Base-by-base conservation (phyloP, 1,140 invertebrate species). In the Drosophila subpulchrella region DNA sequence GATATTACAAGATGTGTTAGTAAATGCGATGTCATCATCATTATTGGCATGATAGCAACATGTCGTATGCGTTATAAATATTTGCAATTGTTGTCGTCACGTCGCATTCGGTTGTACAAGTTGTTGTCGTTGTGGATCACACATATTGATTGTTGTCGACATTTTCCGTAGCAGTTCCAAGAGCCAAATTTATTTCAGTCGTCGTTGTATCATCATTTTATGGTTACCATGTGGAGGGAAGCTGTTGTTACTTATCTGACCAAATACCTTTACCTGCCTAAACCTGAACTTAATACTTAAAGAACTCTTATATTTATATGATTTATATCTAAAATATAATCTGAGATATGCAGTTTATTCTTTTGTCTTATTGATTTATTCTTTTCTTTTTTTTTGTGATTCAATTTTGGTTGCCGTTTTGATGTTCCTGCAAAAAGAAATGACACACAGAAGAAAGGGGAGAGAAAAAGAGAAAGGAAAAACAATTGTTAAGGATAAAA, bases 21-120 rank as follows among this genome's bases (percentile, higher is more conserved):
- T 78, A 91, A 80, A 91, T 91, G 91, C 91, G 88, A 91, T 90
- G 91, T 92, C 91, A 92, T 92, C 91, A 92, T 92, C 91, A 91
- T 88, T 80, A 83, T 90, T 88, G 75, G 75, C 88, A 86, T 89
- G 55, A 68, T 63, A 74, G 46, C 66, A 56, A 56, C 78, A 73
- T 74, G 71, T 68, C 63, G 62, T 59, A 67, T 72, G 62, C 51
- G 46, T 66, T 71, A 48, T 47, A 79, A 61, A 60, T 73, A 59
- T 73, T 80, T 65, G 15, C 44, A 56, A 12, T 76, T 50, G 66
- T 72, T 68, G 50, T 75, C 41, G 65, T 68, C 65, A 68, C 65
- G 65, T 68, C 12, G 63, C 38, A 51, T 41, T 58, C 10, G 41
- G 66, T 78, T 72, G 44, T 44, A 65, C 20, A 65, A 39, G 20